Evolutionary conservation across 2,797 vertebrate species (phyloP).

Genomic region (Sarcophilus harrisii): DNA sequence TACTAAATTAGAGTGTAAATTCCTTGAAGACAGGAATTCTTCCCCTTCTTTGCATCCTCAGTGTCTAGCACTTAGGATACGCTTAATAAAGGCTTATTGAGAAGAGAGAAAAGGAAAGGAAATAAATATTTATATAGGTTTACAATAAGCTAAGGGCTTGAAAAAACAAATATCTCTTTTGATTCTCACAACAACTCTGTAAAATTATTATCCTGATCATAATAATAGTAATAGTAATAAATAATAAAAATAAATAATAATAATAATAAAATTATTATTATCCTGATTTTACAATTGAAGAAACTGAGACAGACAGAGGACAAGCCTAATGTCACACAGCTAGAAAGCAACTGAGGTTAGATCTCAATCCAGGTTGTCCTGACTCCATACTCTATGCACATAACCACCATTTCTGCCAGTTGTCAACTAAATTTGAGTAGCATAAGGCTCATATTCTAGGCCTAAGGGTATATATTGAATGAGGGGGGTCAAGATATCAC

Average conservation of each 20-base stretch:
- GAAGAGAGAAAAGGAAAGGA: not conserved
- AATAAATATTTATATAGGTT: not conserved
- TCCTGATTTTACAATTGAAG: not conserved
- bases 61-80: not conserved
- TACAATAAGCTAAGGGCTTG: not conserved
- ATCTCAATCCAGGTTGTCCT: not conserved
- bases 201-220: not conserved
- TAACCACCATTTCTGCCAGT: not conserved
- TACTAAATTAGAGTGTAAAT: not conserved
- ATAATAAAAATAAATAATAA: too few species aligned
- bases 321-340: not conserved
- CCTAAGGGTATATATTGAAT: not conserved
- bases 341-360: not conserved
- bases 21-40: not conserved
- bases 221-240: too few species aligned
- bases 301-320: not conserved
- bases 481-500: not conserved
- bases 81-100: not conserved
- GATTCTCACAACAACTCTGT: not conserved
- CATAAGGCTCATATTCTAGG: not conserved
- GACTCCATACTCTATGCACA: not conserved
- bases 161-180: not conserved
- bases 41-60: not conserved
- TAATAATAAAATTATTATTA: too few species aligned
- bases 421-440: not conserved